Base-by-base conservation (phyloP, 1,140 invertebrate species). In the Ceratoteleas bidentatus region DNA sequence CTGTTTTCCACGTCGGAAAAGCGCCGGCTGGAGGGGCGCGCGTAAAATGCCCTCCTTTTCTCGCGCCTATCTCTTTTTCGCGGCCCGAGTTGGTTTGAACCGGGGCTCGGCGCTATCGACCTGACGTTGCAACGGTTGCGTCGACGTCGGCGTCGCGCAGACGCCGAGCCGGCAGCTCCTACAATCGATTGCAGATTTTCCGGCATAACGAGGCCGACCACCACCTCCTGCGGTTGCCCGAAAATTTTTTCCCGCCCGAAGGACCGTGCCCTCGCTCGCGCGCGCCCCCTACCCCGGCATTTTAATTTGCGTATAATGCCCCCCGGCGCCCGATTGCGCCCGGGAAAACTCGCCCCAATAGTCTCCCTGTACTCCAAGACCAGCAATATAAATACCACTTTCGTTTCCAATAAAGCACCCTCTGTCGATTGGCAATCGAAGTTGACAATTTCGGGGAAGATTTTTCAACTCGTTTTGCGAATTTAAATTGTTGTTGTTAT, bases 161-260 rank as follows among this genome's bases (percentile, higher is more conserved):
- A 87, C 87, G 87, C 87, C 84, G 74, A 82, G 68, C 73, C 84
- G 49, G 73, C 56, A 72, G 79, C 87, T 87, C 83, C 58, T 85
- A 77, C 87, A 87, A 90, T 89, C 87, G 87, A 89, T 88, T 88
- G 87, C 86, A 87, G 87, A 90, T 89, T 90, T 88, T 88, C 87
- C 85, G 88, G 85, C 86, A 87, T 88, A 88, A 89, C 86, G 86
- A 88, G 85, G 87, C 87, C 86, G 88, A 87, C 88, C 84, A 80
- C 84, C 77, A 68, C 77, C 77, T 81, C 77, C 84, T 81, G 75
- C 62, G 77, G 80, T 80, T 87, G 83, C 78, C 87, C 87, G 86
- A 88, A 88, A 88, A 87, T 85, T 85, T 84, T 84, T 75, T 52
- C 53, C 10, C 33, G 34, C 57, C 64, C 83, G 49, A 65, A 77